Conservation (phyloP, 2,113 vertebrate species). For the Phylloscopus whistleri region DNA sequence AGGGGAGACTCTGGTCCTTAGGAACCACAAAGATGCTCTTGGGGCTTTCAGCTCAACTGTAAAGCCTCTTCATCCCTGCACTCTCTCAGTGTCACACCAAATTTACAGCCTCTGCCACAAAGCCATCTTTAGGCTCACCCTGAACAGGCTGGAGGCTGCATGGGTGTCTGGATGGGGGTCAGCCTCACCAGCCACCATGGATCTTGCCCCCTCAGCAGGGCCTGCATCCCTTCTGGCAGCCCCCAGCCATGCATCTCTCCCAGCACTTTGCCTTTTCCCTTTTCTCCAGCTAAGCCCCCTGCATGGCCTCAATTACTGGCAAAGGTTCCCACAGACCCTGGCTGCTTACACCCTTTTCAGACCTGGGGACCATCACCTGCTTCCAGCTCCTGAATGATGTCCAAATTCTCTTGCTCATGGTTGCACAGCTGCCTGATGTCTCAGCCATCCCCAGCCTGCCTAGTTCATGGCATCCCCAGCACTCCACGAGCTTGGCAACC, state of each 20-base stretch:
- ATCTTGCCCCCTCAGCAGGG: rapidly evolving
- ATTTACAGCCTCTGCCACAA: not conserved
- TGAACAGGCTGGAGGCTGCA: not conserved
- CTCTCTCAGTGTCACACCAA: not conserved
- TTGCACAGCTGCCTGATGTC: not conserved
- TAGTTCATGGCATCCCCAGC: not conserved
- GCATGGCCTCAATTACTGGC: rapidly evolving
- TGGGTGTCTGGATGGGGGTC: rapidly evolving
- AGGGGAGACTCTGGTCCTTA: not conserved
- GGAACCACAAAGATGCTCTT: not conserved
- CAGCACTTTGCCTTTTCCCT: not conserved
- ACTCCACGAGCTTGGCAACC: rapidly evolving
- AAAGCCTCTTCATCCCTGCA: not conserved
- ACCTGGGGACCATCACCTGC: not conserved
- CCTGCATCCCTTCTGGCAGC: not conserved
- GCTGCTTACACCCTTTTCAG: not conserved
- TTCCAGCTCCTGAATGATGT: not conserved
- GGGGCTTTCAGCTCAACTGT: not conserved
- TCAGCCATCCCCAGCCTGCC: not conserved
- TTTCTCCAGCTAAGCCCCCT: not conserved
- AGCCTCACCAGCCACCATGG: not conserved
- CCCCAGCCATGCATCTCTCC: not conserved
- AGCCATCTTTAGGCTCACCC: not conserved
- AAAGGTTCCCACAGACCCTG: not conserved
- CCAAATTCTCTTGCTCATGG: not conserved